These are phyloP conservation scores for Oceanodroma tethys DNA, from an alignment of 2,113 vertebrate genomes.

Conservation along the genomic window DNA sequence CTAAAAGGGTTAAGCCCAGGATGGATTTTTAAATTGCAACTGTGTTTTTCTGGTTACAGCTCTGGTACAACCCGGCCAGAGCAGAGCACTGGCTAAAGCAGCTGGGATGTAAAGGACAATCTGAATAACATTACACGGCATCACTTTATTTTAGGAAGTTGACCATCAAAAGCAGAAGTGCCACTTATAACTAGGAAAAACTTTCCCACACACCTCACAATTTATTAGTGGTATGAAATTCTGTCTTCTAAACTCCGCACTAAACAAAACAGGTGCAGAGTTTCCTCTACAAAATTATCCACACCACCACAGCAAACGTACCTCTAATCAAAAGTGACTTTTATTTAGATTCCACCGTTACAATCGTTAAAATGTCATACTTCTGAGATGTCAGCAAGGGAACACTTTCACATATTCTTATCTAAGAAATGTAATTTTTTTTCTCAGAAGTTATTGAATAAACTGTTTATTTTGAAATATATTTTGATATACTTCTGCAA, in stretches of 20 bases:
- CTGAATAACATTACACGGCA: neutral
- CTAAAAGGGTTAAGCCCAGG: no score
- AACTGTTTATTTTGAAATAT: constrained; percentile 9
- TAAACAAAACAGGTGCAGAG: neutral
- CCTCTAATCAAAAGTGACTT: neutral
- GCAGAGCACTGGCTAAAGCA: neutral
- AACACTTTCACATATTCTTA: neutral
- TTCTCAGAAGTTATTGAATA: neutral
- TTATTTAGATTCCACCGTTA: neutral
- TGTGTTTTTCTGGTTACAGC: neutral
- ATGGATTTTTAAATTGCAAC: neutral
- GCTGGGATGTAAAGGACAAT: neutral
- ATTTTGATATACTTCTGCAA: neutral
- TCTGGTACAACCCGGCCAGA: neutral
- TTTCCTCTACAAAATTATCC: neutral
- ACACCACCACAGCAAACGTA: neutral
- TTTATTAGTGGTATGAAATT: neutral
- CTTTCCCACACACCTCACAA: neutral
- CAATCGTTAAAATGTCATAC: neutral
- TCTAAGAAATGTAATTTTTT: neutral
- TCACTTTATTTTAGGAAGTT: neutral
- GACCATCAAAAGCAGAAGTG: neutral
- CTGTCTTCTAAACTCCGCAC: neutral
- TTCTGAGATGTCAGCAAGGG: neutral
- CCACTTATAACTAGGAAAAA: neutral